Evolutionary conservation across 2,888 invertebrate genomes (phyloP).

Genomic region (Caenorhabditis sp.): DNA sequence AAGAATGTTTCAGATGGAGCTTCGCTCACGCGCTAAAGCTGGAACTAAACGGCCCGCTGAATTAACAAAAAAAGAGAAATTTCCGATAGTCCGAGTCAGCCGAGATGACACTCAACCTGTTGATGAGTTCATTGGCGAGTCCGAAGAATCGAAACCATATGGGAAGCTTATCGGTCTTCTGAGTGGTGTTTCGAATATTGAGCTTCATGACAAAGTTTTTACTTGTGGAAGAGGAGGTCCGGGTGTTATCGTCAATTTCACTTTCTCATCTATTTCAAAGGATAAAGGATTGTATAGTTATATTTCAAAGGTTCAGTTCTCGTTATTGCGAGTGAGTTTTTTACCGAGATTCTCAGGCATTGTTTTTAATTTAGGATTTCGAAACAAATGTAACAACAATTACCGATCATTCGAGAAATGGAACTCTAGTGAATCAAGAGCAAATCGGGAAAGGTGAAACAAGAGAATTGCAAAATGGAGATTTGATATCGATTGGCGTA

Average conservation of each 20-base stretch:
- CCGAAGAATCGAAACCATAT: slow-evolving; percentile 15
- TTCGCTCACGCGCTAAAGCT: background rate
- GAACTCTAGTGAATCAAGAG: slow-evolving; percentile 49
- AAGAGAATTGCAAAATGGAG: slow-evolving; percentile 27
- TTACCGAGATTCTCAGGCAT: background rate
- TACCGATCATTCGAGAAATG: slow-evolving; percentile 49
- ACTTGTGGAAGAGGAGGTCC: slow-evolving; percentile 32
- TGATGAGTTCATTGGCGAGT: slow-evolving; percentile 21
- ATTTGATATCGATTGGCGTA: slow-evolving; percentile 47
- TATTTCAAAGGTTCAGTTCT: slow-evolving; percentile 28
- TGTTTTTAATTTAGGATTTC: slow-evolving; percentile 21
- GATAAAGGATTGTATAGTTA: slow-evolving; percentile 21
- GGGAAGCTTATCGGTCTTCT: slow-evolving; percentile 23
- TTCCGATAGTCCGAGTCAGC: background rate
- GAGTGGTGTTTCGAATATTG: slow-evolving; percentile 23
- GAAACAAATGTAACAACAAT: slow-evolving; percentile 13
- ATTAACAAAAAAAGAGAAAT: background rate
- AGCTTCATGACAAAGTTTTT: slow-evolving; percentile 24
- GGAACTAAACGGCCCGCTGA: background rate
- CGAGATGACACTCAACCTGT: slow-evolving; percentile 33
- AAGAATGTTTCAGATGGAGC: background rate
- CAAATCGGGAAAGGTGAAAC: slow-evolving; percentile 29
- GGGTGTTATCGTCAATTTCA: slow-evolving; percentile 13
- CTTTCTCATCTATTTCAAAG: slow-evolving; percentile 9
- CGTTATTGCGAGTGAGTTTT: slow-evolving; percentile 21